These are phyloP conservation scores for Macrotrachela quadricornifera DNA, from an alignment of 1,140 invertebrate genomes.

Conservation along the genomic window DNA sequence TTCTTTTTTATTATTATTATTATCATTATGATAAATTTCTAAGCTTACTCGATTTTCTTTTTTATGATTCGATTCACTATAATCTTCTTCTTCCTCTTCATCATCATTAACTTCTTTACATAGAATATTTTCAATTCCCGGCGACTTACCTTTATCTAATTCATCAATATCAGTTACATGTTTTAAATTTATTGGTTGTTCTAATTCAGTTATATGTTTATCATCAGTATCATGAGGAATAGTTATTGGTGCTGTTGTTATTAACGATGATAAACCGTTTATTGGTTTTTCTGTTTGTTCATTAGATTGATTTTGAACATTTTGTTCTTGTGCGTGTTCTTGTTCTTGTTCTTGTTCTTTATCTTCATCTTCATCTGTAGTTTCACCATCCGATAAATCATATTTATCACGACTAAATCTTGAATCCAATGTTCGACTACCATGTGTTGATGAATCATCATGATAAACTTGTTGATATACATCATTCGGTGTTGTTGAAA, in stretches of 20 bases:
- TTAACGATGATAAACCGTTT: neutral
- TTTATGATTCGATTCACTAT: too few species aligned
- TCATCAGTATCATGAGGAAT: neutral
- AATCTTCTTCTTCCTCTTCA: too few species aligned
- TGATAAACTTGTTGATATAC: neutral
- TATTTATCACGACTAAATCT: conserved; percentile 3
- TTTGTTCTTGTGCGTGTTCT: conserved; percentile 1
- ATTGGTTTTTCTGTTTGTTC: neutral
- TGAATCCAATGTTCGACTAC: neutral
- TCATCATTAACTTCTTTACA: too few species aligned
- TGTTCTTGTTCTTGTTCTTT: conserved; percentile 1
- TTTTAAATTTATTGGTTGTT: neutral
- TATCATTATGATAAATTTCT: too few species aligned
- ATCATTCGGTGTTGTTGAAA: neutral
- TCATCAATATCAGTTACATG: neutral
- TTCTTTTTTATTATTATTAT: too few species aligned
- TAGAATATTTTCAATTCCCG: too few species aligned
- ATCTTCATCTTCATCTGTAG: neutral
- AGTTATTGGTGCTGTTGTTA: neutral
- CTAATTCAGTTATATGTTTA: neutral
- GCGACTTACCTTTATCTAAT: neutral
- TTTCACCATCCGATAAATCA: neutral
- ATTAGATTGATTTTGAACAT: neutral
- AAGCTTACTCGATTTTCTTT: too few species aligned
- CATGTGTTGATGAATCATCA: neutral